phyloP scores from a whole-genome alignment of 2,888 invertebrate species.

The Microctonus aethiopoides region DNA sequence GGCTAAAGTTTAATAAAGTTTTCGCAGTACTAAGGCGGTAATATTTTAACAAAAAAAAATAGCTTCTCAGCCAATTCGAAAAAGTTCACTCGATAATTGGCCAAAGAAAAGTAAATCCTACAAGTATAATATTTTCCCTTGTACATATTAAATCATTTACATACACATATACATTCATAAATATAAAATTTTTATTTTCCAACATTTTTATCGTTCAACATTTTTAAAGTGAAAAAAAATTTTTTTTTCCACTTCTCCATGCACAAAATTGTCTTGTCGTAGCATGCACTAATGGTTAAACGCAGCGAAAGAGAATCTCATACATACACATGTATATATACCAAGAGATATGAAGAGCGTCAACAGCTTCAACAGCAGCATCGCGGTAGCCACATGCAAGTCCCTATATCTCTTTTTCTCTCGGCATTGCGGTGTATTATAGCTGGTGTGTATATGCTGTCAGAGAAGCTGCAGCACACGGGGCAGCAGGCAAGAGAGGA shows the following conservation, averaged over 20 bases:
- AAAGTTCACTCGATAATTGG: slow-evolving; percentile 6
- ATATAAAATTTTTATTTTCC: background rate
- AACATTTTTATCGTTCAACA: background rate
- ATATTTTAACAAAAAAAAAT: background rate
- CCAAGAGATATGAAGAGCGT: background rate
- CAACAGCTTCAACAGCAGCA: background rate
- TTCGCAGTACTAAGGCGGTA: background rate
- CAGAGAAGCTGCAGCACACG: background rate
- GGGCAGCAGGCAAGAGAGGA: slow-evolving; percentile 13
- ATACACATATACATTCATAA: background rate
- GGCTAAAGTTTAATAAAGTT: slow-evolving; percentile 22
- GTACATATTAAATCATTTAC: no score
- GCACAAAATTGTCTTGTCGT: background rate
- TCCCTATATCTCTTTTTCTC: slow-evolving; percentile 18
- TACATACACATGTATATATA: background rate
- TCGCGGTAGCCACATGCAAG: slow-evolving; percentile 14
- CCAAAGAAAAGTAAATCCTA: slow-evolving; percentile 8
- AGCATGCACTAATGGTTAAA: background rate
- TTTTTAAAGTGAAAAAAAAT: background rate
- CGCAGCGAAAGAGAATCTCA: background rate
- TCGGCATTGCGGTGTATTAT: slow-evolving; percentile 3
- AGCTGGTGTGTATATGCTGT: slow-evolving; percentile 21
- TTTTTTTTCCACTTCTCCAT: background rate
- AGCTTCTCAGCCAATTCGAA: background rate
- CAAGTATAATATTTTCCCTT: background rate